Evolutionary conservation across 2,797 vertebrate genomes (phyloP).

Genomic region (Hephaestus fuliginosus): DNA sequence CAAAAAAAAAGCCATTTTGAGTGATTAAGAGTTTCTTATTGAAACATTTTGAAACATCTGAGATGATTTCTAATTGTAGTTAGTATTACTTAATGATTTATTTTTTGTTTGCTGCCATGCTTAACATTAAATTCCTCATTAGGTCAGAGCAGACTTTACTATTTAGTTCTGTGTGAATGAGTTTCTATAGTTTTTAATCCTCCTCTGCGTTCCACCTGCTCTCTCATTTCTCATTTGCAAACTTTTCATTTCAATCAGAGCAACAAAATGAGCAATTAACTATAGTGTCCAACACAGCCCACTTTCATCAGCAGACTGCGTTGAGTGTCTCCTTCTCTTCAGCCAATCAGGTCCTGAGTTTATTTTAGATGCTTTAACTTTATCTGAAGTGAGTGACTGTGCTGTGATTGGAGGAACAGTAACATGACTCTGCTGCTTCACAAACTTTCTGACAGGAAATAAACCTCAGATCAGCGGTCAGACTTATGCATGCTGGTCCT

Average conservation of each 20-base stretch:
- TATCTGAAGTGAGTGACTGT: slow-evolving; percentile 85
- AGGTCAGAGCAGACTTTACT: neutral
- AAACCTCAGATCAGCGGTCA: neutral
- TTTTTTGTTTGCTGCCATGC: too few species aligned
- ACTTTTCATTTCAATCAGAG: neutral
- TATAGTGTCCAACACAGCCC: neutral
- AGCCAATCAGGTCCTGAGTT: slow-evolving; percentile 84
- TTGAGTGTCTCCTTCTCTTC: slow-evolving; percentile 52
- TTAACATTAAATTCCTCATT: neutral
- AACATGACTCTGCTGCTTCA: slow-evolving; percentile 69
- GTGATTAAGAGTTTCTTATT: neutral
- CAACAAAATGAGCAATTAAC: too few species aligned
- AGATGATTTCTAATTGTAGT: too few species aligned
- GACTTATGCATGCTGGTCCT: neutral
- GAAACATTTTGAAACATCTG: neutral
- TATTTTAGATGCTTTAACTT: slow-evolving; percentile 89
- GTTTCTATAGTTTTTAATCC: neutral
- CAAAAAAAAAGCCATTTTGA: neutral
- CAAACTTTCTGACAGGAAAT: neutral
- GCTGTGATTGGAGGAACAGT: slow-evolving; percentile 81
- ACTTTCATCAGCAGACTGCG: neutral
- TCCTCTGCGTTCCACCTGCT: too few species aligned
- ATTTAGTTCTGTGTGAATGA: neutral
- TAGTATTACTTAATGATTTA: too few species aligned
- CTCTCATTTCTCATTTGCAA: neutral